These are phyloP conservation scores for Nettapus auritus DNA, from an alignment of 2,113 vertebrate genomes.

Conservation along the genomic window DNA sequence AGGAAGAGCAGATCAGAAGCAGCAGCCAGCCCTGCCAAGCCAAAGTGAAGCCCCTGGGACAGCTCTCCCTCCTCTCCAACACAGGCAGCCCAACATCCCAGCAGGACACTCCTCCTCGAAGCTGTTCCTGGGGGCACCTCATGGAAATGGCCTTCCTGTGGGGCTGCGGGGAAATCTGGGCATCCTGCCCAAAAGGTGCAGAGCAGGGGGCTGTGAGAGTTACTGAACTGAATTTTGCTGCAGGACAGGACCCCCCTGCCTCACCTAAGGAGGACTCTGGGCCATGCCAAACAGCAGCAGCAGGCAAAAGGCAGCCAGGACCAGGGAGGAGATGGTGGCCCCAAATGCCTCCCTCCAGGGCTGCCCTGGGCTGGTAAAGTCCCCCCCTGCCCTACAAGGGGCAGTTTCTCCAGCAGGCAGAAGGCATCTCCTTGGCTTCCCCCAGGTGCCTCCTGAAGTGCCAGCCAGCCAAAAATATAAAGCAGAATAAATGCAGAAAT, in stretches of 20 bases:
- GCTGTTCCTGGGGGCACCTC: accelerated
- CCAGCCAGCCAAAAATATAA: background rate
- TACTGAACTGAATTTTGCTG: background rate
- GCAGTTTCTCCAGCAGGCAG: background rate
- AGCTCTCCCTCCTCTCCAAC: background rate
- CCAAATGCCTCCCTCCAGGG: background rate
- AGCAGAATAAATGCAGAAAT: background rate
- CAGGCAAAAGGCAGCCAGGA: background rate
- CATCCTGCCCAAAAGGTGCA: background rate
- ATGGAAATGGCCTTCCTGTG: accelerated
- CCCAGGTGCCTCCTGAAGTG: background rate
- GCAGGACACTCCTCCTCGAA: background rate
- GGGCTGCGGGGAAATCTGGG: background rate
- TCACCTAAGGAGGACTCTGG: background rate
- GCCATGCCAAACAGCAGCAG: accelerated
- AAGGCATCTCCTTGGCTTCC: background rate
- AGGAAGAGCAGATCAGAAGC: background rate
- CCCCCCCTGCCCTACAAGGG: accelerated
- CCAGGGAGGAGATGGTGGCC: background rate
- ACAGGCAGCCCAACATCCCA: background rate
- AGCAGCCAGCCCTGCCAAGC: background rate
- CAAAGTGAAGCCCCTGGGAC: background rate
- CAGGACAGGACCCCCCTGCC: background rate
- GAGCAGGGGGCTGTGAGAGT: background rate
- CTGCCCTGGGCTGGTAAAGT: background rate